phyloP scores from a whole-genome alignment of 2,888 invertebrate species.

The Acleris emargana region DNA sequence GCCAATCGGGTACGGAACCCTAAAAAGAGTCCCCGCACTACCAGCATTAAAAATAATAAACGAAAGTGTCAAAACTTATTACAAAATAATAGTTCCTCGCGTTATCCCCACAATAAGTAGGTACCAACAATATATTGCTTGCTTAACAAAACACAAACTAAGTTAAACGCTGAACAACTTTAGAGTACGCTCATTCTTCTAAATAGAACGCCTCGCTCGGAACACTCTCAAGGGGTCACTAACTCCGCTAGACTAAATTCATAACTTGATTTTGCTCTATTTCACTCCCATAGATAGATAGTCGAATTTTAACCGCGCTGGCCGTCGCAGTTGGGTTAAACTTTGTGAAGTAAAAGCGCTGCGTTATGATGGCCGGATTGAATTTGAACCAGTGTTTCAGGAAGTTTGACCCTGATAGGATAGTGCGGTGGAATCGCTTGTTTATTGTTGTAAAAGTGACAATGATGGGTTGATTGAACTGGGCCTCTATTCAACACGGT shows the following conservation, averaged over 20 bases:
- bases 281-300: constrained; percentile 31
- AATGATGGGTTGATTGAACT: neutral
- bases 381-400: constrained; percentile 47
- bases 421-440: constrained; percentile 2
- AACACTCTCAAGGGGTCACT: constrained; percentile 21
- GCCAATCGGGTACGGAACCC: too few relatives aligned
- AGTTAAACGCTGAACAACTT: constrained; percentile 3
- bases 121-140: too few relatives aligned
- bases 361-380: constrained; percentile 56
- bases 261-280: constrained; percentile 31
- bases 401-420: constrained; percentile 16
- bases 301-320: constrained; percentile 44
- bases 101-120: too few relatives aligned
- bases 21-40: too few relatives aligned
- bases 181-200: constrained; percentile 3
- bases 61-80: too few relatives aligned
- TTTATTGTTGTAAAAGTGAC: neutral
- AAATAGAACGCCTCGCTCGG: constrained; percentile 17
- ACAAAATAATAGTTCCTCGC: too few relatives aligned
- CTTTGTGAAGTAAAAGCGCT: constrained; percentile 48
- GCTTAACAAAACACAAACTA: too few relatives aligned
- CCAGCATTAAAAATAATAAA: too few relatives aligned
- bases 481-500: too few relatives aligned
- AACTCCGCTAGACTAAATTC: constrained; percentile 15
- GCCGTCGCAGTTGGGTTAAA: constrained; percentile 52